Evolutionary conservation across 2,113 vertebrate species (phyloP).

Genomic region (Neofelis nebulosa): DNA sequence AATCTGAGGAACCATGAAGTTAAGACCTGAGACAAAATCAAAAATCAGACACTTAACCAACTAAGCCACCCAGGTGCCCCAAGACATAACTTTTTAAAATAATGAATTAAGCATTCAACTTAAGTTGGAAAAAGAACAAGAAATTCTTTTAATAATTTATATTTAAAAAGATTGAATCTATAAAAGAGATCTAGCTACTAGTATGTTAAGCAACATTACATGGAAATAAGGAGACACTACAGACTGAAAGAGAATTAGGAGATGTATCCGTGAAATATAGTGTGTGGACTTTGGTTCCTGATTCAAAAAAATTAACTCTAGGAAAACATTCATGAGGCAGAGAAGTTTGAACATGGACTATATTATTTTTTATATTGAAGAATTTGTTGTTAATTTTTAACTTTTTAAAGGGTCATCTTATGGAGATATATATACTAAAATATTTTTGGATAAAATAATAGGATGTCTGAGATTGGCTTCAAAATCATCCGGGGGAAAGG

Average conservation of each 20-base stretch:
- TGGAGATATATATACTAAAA: background rate
- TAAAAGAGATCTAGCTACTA: background rate
- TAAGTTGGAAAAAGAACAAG: background rate
- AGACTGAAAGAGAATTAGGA: background rate
- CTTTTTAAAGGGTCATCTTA: background rate
- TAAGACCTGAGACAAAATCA: too few species aligned
- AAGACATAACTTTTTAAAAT: too few species aligned
- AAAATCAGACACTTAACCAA: too few species aligned
- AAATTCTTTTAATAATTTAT: background rate
- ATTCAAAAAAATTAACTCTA: background rate
- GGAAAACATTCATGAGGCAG: background rate
- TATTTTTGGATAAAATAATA: constrained; percentile 31
- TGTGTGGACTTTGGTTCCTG: background rate
- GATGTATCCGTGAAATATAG: background rate
- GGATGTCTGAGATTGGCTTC: background rate
- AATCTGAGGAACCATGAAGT: too few species aligned
- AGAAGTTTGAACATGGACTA: background rate
- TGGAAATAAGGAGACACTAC: background rate
- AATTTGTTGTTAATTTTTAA: background rate
- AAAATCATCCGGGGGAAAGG: background rate
- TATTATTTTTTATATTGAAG: background rate
- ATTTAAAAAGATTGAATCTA: background rate
- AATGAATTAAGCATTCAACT: background rate
- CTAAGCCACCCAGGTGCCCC: too few species aligned
- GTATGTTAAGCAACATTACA: background rate